Evolutionary conservation across 2,888 invertebrate species (phyloP).

Genomic region (Ditula angustiorana): DNA sequence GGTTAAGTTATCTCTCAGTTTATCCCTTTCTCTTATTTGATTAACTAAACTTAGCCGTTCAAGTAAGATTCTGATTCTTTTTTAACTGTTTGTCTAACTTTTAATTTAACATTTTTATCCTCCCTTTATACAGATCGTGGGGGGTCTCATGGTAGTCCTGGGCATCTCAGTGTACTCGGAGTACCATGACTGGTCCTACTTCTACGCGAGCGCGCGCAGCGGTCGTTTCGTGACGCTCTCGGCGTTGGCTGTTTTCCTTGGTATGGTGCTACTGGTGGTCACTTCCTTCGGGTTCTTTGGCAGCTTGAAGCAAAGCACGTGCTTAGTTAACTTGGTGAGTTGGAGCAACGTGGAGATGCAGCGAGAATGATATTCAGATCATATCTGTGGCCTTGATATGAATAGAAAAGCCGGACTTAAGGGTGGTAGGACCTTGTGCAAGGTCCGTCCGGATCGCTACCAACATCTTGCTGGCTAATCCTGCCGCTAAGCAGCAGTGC

Average conservation of each 20-base stretch:
- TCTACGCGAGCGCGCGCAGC: constrained; percentile 65
- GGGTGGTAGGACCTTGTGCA: no score
- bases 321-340: constrained; percentile 87
- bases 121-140: constrained; percentile 60
- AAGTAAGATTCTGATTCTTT: no score
- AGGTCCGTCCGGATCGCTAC: no score
- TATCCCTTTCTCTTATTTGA: no score
- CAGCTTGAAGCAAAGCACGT: constrained; percentile 92
- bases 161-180: constrained; percentile 76
- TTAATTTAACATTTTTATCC: neutral
- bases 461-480: no score
- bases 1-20: no score
- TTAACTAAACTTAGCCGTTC: no score
- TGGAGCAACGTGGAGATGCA: neutral
- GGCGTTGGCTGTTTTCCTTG: constrained; percentile 90
- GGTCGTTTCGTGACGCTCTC: constrained; percentile 89
- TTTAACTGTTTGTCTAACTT: no score
- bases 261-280: constrained; percentile 89
- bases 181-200: constrained; percentile 71
- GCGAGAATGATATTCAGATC: no score
- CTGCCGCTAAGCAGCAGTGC: no score
- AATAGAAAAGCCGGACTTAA: no score
- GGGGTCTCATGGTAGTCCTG: constrained; percentile 71
- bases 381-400: no score
- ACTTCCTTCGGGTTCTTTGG: constrained; percentile 94